phyloP scores from a whole-genome alignment of 2,113 vertebrate species.

The Sceloporus tristichus region DNA sequence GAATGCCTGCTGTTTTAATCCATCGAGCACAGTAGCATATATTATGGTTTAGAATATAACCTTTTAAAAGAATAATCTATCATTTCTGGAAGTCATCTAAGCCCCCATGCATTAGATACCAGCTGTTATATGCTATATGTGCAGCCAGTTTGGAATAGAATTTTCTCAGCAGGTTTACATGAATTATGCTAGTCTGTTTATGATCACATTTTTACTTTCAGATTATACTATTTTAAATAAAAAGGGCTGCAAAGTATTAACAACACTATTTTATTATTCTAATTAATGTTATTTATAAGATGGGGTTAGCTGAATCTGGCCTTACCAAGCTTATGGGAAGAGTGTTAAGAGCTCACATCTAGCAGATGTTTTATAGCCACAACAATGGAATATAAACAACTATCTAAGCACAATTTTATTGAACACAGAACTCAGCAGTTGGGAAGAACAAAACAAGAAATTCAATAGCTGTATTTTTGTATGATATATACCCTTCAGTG shows the following conservation, averaged over 20 bases:
- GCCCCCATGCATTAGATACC: neutral
- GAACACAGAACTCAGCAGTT: neutral
- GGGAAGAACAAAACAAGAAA: slow-evolving; percentile 16
- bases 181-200: neutral
- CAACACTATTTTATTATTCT: neutral
- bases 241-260: neutral
- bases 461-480: neutral
- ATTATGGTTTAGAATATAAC: slow-evolving; percentile 29
- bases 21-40: neutral
- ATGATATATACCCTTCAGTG: neutral
- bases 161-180: neutral
- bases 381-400: slow-evolving; percentile 15
- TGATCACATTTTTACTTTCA: slow-evolving; percentile 4
- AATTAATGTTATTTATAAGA: slow-evolving; percentile 9
- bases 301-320: neutral
- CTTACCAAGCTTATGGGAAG: neutral
- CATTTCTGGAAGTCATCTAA: neutral
- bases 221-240: neutral
- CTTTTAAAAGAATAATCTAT: slow-evolving; percentile 20
- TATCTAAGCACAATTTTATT: neutral
- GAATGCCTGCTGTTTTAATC: slow-evolving; percentile 24
- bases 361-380: neutral
- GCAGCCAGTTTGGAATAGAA: neutral
- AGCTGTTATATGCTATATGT: neutral
- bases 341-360: neutral